Evolutionary conservation across 2,888 invertebrate species (phyloP).

Genomic region (Liodrosophila aerea): DNA sequence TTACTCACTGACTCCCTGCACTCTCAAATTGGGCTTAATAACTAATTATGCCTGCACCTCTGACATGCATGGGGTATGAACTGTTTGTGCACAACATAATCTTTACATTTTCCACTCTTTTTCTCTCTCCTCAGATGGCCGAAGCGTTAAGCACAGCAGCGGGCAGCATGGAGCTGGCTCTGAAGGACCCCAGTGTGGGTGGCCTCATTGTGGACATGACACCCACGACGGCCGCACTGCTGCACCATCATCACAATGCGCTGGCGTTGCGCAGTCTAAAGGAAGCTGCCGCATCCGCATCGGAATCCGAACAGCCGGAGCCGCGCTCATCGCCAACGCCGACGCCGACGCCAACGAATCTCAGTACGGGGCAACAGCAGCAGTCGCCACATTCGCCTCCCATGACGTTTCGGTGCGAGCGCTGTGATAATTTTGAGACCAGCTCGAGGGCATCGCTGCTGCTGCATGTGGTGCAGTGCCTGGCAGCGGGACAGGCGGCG

Average conservation of each 20-base stretch:
- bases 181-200: constrained; percentile 64
- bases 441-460: constrained; percentile 88
- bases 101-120: neutral
- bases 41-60: no score
- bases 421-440: constrained; percentile 92
- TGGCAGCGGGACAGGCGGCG: constrained; percentile 70
- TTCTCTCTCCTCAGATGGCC: constrained; percentile 74
- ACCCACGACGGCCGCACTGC: constrained; percentile 73
- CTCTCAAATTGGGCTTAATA: no score
- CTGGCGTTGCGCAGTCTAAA: constrained; percentile 73
- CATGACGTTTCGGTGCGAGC: constrained; percentile 85
- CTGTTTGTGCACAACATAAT: no score
- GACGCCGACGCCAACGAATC: constrained; percentile 73
- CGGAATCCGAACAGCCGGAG: constrained; percentile 61
- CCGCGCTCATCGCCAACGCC: constrained; percentile 42
- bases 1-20: no score
- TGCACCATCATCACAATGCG: constrained; percentile 79
- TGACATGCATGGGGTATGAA: no score
- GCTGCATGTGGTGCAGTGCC: constrained; percentile 88
- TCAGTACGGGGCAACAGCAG: constrained; percentile 50
- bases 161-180: constrained; percentile 77
- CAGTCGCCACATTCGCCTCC: constrained; percentile 64
- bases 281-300: constrained; percentile 63
- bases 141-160: constrained; percentile 77
- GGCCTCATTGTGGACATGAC: constrained; percentile 78